phyloP scores from a whole-genome alignment of 2,797 vertebrate genomes.

The Enoplosus armatus region DNA sequence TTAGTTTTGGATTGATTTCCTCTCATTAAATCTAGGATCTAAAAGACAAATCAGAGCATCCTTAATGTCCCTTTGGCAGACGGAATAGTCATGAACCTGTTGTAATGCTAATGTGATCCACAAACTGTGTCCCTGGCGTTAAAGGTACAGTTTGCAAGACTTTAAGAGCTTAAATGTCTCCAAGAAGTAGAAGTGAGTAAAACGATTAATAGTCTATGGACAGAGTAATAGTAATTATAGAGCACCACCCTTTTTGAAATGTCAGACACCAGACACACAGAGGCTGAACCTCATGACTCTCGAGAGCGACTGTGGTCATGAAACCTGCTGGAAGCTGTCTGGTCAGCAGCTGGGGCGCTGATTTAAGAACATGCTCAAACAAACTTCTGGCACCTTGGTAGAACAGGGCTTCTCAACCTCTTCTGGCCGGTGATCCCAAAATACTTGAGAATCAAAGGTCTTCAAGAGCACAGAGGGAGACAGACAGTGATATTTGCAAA shows the following conservation, averaged over 20 bases:
- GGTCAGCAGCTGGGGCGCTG: background rate
- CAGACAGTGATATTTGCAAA: background rate
- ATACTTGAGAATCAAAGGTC: too few species aligned
- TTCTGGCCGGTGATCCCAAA: background rate
- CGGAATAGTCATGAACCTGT: background rate
- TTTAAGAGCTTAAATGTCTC: constrained; percentile 21
- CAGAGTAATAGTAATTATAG: constrained; percentile 28
- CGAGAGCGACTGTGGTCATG: background rate
- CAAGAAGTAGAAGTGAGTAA: constrained; percentile 13
- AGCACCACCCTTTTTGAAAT: constrained; percentile 7
- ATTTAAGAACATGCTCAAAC: background rate
- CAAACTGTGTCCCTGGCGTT: background rate
- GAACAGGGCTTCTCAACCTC: background rate
- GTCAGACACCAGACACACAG: constrained; percentile 29
- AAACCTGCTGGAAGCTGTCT: background rate
- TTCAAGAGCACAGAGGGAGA: background rate
- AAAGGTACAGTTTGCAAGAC: constrained; percentile 26
- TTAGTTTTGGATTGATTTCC: background rate
- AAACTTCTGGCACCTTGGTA: background rate
- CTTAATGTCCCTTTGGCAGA: constrained; percentile 10
- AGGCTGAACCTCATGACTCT: background rate
- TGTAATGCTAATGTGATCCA: constrained; percentile 4
- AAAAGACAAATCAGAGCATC: background rate
- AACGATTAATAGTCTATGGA: constrained; percentile 33
- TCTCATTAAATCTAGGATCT: background rate